These are phyloP conservation scores for Gadus chalcogrammus DNA, from an alignment of 2,113 vertebrate species.

Conservation along the genomic window DNA sequence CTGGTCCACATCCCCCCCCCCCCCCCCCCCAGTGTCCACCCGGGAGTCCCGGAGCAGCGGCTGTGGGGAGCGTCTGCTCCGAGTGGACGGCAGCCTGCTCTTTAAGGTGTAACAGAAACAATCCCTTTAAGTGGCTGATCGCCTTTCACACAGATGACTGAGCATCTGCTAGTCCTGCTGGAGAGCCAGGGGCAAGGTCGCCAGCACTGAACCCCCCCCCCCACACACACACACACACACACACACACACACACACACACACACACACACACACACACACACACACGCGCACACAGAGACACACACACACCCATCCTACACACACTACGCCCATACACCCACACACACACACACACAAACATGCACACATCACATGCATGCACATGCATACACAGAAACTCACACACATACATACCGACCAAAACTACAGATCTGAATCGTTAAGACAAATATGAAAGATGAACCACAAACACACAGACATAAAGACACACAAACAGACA, in stretches of 20 bases:
- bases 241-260: not conserved
- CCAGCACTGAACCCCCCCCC: slow-evolving; percentile 29
- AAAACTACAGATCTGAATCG: no score
- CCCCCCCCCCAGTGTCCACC: slow-evolving; percentile 51
- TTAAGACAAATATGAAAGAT: no score
- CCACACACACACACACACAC: not conserved
- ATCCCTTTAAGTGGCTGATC: slow-evolving; percentile 72
- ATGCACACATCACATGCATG: not conserved
- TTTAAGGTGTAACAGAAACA: slow-evolving; percentile 75
- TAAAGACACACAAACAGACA: no score
- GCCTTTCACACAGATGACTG: slow-evolving; percentile 75
- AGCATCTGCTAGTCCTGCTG: slow-evolving; percentile 71
- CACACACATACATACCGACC: not conserved
- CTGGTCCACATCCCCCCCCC: not conserved
- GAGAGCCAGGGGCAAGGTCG: slow-evolving; percentile 57
- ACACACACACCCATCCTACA: not conserved
- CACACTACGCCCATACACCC: not conserved
- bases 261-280: slow-evolving; percentile 1
- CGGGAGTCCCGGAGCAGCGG: slow-evolving; percentile 68
- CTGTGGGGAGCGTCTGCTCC: slow-evolving; percentile 59
- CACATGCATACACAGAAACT: slow-evolving; percentile 10
- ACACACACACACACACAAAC: no score
- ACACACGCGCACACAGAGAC: not conserved
- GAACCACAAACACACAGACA: no score
- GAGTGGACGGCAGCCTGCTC: slow-evolving; percentile 49